These are phyloP conservation scores for Cosmia pyralina DNA, from an alignment of 2,888 invertebrate genomes.

Conservation along the genomic window DNA sequence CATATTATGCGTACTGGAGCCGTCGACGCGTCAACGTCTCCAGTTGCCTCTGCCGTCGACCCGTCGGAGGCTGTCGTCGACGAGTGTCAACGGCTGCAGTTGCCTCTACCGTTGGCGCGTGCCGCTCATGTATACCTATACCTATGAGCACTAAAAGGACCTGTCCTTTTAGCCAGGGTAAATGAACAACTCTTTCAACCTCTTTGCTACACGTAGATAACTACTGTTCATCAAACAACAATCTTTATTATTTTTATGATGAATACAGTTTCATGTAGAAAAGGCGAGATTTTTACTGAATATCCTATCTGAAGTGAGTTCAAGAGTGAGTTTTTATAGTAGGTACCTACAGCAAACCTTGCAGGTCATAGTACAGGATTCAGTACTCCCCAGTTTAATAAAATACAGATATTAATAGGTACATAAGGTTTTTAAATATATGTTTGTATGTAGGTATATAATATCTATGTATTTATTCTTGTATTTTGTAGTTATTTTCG, in stretches of 20 bases:
- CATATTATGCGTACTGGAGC: no score
- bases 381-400: neutral
- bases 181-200: neutral
- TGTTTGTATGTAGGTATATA: no score
- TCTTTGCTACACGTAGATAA: neutral
- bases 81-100: neutral
- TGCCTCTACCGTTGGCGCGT: neutral
- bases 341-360: neutral
- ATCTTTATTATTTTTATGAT: neutral
- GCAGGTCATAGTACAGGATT: neutral
- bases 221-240: neutral
- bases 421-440: no score
- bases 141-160: neutral
- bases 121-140: neutral
- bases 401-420: no score
- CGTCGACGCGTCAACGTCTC: no score
- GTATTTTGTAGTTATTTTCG: no score
- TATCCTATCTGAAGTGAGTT: constrained; percentile 4
- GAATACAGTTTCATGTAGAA: neutral
- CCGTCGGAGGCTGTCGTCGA: no score
- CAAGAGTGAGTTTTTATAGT: constrained; percentile 14
- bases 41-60: no score
- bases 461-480: no score
- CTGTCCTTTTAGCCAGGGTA: neutral
- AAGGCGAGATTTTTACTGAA: neutral